Evolutionary conservation across 2,797 vertebrate genomes (phyloP).

Genomic region (Sternarchorhynchus goeldii): DNA sequence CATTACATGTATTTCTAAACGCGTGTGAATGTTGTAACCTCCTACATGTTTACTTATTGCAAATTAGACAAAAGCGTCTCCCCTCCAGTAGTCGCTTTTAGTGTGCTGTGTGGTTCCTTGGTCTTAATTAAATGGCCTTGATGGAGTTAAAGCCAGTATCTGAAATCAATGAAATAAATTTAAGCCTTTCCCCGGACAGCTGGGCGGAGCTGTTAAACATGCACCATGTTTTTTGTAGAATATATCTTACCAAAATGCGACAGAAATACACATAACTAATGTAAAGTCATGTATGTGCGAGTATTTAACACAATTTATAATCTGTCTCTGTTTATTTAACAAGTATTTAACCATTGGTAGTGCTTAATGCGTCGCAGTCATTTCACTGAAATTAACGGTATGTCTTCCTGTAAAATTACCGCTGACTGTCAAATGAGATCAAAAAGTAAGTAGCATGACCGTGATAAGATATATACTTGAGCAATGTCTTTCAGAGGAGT

Average conservation of each 20-base stretch:
- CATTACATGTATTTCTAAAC: neutral
- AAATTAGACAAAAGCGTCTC: slow-evolving; percentile 12
- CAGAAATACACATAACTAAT: slow-evolving; percentile 3
- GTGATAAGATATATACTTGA: slow-evolving; percentile 69
- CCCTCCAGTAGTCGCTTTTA: slow-evolving; percentile 13
- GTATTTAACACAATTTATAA: too few species aligned
- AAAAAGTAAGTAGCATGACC: slow-evolving; percentile 58
- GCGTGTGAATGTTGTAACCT: neutral
- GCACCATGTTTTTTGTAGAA: slow-evolving; percentile 13
- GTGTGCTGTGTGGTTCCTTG: slow-evolving; percentile 28
- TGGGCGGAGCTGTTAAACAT: neutral
- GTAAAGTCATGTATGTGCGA: neutral
- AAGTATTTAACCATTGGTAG: neutral
- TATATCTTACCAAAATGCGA: neutral
- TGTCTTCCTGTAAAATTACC: slow-evolving; percentile 8
- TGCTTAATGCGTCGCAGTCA: neutral
- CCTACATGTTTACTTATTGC: neutral
- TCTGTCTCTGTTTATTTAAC: too few species aligned
- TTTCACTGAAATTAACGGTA: neutral
- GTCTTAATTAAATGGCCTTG: slow-evolving; percentile 60
- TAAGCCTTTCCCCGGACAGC: slow-evolving; percentile 13
- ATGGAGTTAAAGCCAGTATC: slow-evolving; percentile 57
- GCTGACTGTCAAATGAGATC: slow-evolving; percentile 47
- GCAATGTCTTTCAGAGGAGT: slow-evolving; percentile 59
- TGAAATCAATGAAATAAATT: slow-evolving; percentile 64